Base-by-base conservation (phyloP, 1,140 invertebrate genomes). In the Berghia stephanieae region DNA sequence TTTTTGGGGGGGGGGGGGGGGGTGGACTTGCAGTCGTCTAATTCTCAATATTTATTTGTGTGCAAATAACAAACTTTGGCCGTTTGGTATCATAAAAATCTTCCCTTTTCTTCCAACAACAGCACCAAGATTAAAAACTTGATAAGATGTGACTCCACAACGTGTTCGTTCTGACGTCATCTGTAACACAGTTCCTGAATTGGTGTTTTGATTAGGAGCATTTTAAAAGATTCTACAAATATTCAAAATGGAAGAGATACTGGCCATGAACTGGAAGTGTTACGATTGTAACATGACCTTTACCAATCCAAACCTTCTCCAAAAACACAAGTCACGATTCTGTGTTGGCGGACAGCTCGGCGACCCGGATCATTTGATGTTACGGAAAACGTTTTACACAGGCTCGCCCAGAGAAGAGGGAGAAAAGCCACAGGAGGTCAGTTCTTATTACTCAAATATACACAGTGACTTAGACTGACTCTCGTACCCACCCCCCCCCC, bases 241-340 rank as follows among this genome's bases (percentile, higher is more conserved):
- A 36, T 73, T 31, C 38, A 66, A 46, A 43, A 75, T 74, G 71
- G 60, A 72, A 27, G 70, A 73, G 13, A 40, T 69, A 57, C 44
- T 55, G 31, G 57, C 57, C 6, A 75, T 74, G 66, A 60, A 69
- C 46, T 81, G 80, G 80, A 81, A 78, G 31, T 86, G 85, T 76
- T 71, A 83, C 68, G 83, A 84, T 27, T 87, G 86, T 77, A 82
- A 82, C 75, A 87, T 87, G 86, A 79, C 72, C 10, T 87, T 87
- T 77, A 81, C 79, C 27, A 83, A 81, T 60, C 74, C 78, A 16
- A 69, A 55, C 27, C 79, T 86, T 24, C 77, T 87, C 42, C 78
- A 80, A 44, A 87, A 87, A 73, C 86, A 87, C 70, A 82, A 81
- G 46, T 66, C 52, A 34, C 83, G 83, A 63, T 87, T 87, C 57